Base-by-base conservation (phyloP, 2,113 vertebrate genomes). In the Forbesichthys agassizii region DNA sequence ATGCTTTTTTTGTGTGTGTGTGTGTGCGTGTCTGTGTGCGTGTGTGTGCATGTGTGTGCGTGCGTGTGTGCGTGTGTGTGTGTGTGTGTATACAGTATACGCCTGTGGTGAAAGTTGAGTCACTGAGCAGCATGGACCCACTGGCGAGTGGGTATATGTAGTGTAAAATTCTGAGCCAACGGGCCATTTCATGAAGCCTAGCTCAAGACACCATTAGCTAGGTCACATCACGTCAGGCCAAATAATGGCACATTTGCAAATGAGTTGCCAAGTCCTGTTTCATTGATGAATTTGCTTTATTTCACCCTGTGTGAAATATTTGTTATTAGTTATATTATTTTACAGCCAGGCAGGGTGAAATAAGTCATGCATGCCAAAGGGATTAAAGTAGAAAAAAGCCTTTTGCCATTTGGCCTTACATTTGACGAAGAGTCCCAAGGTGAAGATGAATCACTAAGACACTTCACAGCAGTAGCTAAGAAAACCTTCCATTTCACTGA, bases 81-180 rank as follows among this genome's bases (percentile, higher is more conserved):
- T 66, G n/a, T 63, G 18, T 18, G 16, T 60, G 58, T 61, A 16
- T 16, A 16, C 16, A 16, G 20, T 20, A 1, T 3, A 49, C 49
- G 68, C 65, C 60, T 5, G 33, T 57, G 61, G 6, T 33, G 52
- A 78, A 5, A 51, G 55, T 48, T 79, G 73, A 83, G 46, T 81
- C 61, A 84, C 48, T 64, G 52, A 73, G 51, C 33, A 2, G 48
- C 18, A 56, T 5, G 54, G 48, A 59, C 47, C 52, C 66, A 69
- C 61, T 59, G 18, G 60, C 75, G 61, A 77, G 54, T 27, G 27
- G 27, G 2, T 27, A 27, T 27, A 75, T 64, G 58, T 61, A 56
- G 49, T 9, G 0, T 71, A 62, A 4, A 53, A 6, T 76, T 48
- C 27, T 52, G n/a, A 66, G 64, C 75, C 67, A 63, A 52, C 51